Base-by-base conservation (phyloP, 2,888 invertebrate genomes). In the Meganola albula region DNA sequence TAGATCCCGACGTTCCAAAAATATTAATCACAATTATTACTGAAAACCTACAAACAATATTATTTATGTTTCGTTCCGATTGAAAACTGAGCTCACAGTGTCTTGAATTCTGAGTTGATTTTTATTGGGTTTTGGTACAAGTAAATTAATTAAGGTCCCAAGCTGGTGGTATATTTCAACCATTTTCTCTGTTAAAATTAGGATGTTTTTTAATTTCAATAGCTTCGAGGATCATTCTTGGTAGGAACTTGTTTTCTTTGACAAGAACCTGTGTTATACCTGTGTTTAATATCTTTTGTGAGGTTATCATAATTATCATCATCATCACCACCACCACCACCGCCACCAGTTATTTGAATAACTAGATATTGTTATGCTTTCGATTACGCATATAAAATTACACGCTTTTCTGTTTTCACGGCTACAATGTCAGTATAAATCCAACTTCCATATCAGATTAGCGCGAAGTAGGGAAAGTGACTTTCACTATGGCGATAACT, bases 401-500 rank as follows among this genome's bases (percentile, higher is more conserved):
- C 44, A 37, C 4, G 6, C 4, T 20, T 27, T 23, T 10, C 48
- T 1, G 5, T 14, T 27, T 23, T 10, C 48, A 1, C 2, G 13
- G 5, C 27, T 44, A 48, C 1, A n/a, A 20, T 44, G 12, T 26
- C 44, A 14, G n/a, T 12, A 1, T 10, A 27, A 30, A 27, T 47
- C 24, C 26, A 31, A 27, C 27, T 27, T 47, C 24, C 26, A 31
- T 51, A 53, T 53, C 37, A 35, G 41, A 40, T 50, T 48, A 34
- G 51, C 51, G n/a, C 14, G 14, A 37, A 7, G 24, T 24, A 31
- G 38, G 57, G 62, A 63, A 62, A 62, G 63, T 56, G 5, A 47
- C 63, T 65, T 64, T 68, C 65, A 14, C 54, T 40, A 12, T 12
- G 21, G 20, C 8, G n/a, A n/a, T 20, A 5, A 16, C 6, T 6